Percentiles rank a stretch among this genome's conserved stretches.
These are phyloP conservation scores for Cydia fagiglandana DNA, from an alignment of 1,140 invertebrate genomes.

Conservation along the genomic window DNA sequence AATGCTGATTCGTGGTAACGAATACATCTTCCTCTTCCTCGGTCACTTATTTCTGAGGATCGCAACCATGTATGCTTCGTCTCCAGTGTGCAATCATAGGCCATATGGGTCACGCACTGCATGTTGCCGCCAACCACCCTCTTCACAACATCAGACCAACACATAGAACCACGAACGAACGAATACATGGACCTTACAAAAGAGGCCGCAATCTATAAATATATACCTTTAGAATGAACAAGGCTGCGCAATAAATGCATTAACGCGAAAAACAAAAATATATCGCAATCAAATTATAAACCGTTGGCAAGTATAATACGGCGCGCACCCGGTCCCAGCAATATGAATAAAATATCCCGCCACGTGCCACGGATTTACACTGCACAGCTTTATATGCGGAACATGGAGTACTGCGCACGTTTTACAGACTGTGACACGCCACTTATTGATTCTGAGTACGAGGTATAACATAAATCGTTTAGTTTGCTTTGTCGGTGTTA, in stretches of 20 bases:
- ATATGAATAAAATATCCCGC: slow-evolving; percentile 56
- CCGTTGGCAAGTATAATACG: slow-evolving; percentile 41
- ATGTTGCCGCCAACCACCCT: no score
- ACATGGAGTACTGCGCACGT: slow-evolving; percentile 16
- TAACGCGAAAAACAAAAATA: slow-evolving; percentile 19
- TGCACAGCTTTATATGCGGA: slow-evolving; percentile 29
- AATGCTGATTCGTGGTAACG: no score
- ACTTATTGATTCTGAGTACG: slow-evolving; percentile 28
- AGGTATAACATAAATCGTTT: slow-evolving; percentile 25
- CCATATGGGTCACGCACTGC: no score
- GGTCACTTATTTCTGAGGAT: no score
- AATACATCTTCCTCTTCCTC: no score
- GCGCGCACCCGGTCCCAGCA: slow-evolving; percentile 37
- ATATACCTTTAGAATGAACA: neutral
- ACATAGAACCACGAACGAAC: no score
- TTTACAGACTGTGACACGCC: slow-evolving; percentile 26
- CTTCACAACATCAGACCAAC: no score
- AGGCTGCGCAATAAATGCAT: neutral
- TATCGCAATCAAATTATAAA: slow-evolving; percentile 33
- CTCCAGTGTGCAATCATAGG: no score
- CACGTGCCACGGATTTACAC: slow-evolving; percentile 37
- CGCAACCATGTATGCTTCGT: no score
- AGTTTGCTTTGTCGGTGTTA: slow-evolving; percentile 19
- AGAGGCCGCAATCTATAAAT: neutral
- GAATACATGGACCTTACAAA: neutral